Percentiles rank a stretch among this genome's conserved stretches.
Conservation (phyloP, 2,888 invertebrate genomes). For the Incurvaria masculella region DNA sequence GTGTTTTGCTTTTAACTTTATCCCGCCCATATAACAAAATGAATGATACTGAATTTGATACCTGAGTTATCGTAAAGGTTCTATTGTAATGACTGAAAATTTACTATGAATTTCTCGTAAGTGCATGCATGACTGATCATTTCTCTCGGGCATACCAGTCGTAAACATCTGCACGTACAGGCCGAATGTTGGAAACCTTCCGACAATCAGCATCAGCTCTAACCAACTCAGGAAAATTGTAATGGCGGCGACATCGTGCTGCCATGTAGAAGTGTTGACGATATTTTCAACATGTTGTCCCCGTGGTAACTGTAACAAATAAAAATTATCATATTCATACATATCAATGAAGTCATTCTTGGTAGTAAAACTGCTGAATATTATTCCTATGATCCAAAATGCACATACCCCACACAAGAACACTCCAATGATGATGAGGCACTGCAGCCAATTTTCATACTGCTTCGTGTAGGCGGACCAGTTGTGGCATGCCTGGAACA, state of each 20-base stretch:
- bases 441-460: slow-evolving; percentile 85
- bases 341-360: too few relatives aligned
- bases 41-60: too few relatives aligned
- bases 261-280: slow-evolving; percentile 58
- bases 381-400: too few relatives aligned
- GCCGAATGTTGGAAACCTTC: slow-evolving; percentile 82
- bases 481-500: slow-evolving; percentile 74
- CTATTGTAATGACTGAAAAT: too few relatives aligned
- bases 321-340: not conserved
- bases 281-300: slow-evolving; percentile 28
- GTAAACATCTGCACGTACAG: slow-evolving; percentile 88
- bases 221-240: slow-evolving; percentile 80
- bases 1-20: too few relatives aligned
- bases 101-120: too few relatives aligned
- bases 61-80: too few relatives aligned
- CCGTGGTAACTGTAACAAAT: slow-evolving; percentile 34
- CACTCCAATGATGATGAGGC: slow-evolving; percentile 71
- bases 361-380: slow-evolving; percentile 4
- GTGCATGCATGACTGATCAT: too few relatives aligned
- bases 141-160: slow-evolving; percentile 55
- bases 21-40: too few relatives aligned
- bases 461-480: slow-evolving; percentile 69
- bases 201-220: slow-evolving; percentile 82
- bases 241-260: slow-evolving; percentile 76
- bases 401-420: slow-evolving; percentile 68